Base-by-base conservation (phyloP, 2,888 invertebrate species). In the Cryptocephalus moraei region DNA sequence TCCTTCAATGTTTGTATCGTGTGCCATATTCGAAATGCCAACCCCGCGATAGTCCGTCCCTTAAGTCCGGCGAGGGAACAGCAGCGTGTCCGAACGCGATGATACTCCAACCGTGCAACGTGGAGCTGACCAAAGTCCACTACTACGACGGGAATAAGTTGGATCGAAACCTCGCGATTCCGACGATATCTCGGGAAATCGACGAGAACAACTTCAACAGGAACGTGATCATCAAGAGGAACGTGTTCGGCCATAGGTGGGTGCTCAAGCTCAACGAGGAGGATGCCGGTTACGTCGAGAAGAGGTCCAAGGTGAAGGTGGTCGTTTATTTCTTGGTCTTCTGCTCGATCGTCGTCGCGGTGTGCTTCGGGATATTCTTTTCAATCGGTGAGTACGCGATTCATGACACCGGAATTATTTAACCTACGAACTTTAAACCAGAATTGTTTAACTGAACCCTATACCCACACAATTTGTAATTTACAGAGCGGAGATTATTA, bases 221-320 rank as follows among this genome's bases (percentile, higher is more conserved):
- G 46, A 63, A 64, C 45, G 57, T 60, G 9, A 54, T 68, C 33
- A 68, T 69, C 10, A 68, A 65, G 53, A 64, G 60, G 47, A 69
- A 68, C 45, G 56, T 70, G 34, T 69, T 70, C 50, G 67, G 70
- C 4, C 66, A 67, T 38, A 60, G 59, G 51, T 70, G 69, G 68
- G 65, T 70, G n/a, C 48, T 70, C 48, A 66, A 64, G 51, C 62
- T 70, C 32, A 70, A 70, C 55, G 22, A 22, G 22, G 68, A 70
- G 49, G 52, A 43, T n/a, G 51, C 49, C 10, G 53, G 52, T 11
- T 47, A 51, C 34, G 46, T 49, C 2, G 52, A 58, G 42, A 55
- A 56, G 45, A 54, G 49, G 31, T 32, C 53, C 14, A 51, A 45
- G 11, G 8, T 47, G 32, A 57, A 49, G 45, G 32, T 63, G 12